Conservation (phyloP, 2,888 invertebrate species). For the Dynastes grantii region DNA sequence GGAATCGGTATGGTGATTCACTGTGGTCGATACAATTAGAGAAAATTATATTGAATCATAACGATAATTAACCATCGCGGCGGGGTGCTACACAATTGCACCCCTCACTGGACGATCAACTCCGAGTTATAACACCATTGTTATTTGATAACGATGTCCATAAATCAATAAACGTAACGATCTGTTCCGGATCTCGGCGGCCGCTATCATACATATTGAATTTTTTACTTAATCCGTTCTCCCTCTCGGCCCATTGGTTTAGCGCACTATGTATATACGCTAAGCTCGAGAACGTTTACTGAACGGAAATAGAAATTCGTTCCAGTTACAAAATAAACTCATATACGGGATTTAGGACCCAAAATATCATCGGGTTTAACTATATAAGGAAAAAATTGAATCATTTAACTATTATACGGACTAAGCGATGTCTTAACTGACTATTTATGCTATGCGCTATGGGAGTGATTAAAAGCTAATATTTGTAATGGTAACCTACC, state of each 20-base stretch:
- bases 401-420: not conserved
- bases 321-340: conserved; percentile 20
- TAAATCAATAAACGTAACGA: conserved; percentile 67
- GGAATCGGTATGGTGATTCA: not conserved
- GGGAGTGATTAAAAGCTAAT: too few species aligned
- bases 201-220: conserved; percentile 63
- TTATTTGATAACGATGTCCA: conserved; percentile 63
- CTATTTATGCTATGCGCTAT: too few species aligned
- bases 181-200: conserved; percentile 63
- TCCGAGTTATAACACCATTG: conserved; percentile 61
- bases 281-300: conserved; percentile 16
- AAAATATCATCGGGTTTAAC: conserved; percentile 2
- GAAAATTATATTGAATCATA: conserved; percentile 52
- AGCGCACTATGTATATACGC: conserved; percentile 20
- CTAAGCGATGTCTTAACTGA: too few species aligned
- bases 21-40: conserved; percentile 14
- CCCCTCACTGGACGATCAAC: conserved; percentile 53
- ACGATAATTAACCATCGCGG: conserved; percentile 50
- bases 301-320: conserved; percentile 32
- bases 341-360: conserved; percentile 19
- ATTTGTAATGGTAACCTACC: too few species aligned
- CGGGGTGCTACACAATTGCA: conserved; percentile 48
- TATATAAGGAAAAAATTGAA: not conserved
- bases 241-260: conserved; percentile 20
- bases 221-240: conserved; percentile 61